A percentile compares a stretch with the other conserved stretches of the same genome.
These are phyloP conservation scores for Pholis gunnellus DNA, from an alignment of 2,113 vertebrate genomes.

Conservation along the genomic window DNA sequence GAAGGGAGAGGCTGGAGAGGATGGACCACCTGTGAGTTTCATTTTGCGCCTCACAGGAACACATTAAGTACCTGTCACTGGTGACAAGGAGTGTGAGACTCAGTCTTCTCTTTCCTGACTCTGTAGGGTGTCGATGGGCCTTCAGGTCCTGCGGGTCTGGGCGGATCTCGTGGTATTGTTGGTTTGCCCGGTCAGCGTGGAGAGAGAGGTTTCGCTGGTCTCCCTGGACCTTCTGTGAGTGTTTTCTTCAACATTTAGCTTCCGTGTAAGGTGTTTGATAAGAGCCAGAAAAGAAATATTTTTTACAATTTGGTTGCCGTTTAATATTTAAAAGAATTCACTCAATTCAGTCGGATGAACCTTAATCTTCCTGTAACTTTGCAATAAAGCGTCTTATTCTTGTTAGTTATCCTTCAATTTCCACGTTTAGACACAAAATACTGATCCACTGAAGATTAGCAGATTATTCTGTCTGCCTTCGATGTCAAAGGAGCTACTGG, in stretches of 20 bases:
- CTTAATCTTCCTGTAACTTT: background rate
- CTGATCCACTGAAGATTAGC: background rate
- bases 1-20: slow-evolving; percentile 92
- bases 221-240: slow-evolving; percentile 96
- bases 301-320: background rate
- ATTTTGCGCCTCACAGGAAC: slow-evolving; percentile 18
- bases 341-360: background rate
- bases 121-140: slow-evolving; percentile 91
- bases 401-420: background rate
- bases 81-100: slow-evolving; percentile 1
- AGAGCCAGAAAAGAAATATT: background rate
- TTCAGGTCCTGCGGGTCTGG: slow-evolving; percentile 91
- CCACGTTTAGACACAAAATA: background rate
- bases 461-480: background rate
- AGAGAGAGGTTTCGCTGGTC: slow-evolving; percentile 95
- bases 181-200: slow-evolving; percentile 97
- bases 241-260: background rate
- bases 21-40: slow-evolving; percentile 86
- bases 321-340: background rate
- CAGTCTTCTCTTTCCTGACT: slow-evolving; percentile 26
- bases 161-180: slow-evolving; percentile 94
- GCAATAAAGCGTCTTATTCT: background rate
- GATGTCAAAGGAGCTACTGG: background rate
- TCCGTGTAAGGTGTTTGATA: background rate
- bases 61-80: background rate